phyloP scores from a whole-genome alignment of 2,113 vertebrate genomes.

The Trinectes maculatus region DNA sequence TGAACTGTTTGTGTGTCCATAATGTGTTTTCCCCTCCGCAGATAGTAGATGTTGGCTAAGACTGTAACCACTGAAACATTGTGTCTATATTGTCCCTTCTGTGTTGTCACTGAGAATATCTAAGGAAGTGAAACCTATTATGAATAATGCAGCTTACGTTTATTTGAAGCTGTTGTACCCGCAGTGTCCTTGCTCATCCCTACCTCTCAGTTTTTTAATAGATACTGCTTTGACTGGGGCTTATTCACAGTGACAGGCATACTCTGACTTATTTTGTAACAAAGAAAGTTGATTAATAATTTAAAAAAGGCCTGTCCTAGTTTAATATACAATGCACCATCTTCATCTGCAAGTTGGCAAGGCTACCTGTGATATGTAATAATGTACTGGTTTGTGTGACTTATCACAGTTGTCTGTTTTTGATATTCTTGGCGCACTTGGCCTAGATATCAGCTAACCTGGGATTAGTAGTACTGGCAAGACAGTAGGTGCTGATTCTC shows the following conservation, averaged over 20 bases:
- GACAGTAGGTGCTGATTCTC: constrained; percentile 1
- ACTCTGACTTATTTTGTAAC: too few relatives aligned
- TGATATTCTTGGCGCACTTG: constrained; percentile 27
- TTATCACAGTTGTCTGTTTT: constrained; percentile 33
- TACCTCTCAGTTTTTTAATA: too few relatives aligned
- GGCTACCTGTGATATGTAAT: background rate
- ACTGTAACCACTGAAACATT: background rate
- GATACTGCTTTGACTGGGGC: too few relatives aligned
- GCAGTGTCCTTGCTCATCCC: too few relatives aligned
- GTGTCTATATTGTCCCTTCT: background rate
- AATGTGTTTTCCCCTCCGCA: background rate
- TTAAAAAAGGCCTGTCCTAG: too few relatives aligned
- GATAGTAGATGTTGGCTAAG: background rate
- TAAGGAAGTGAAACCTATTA: too few relatives aligned
- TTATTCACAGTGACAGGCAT: too few relatives aligned
- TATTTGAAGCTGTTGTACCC: too few relatives aligned
- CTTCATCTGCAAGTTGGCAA: too few relatives aligned
- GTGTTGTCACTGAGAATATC: background rate
- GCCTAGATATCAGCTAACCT: constrained; percentile 40
- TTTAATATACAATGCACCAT: too few relatives aligned
- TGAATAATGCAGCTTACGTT: too few relatives aligned
- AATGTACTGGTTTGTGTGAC: background rate
- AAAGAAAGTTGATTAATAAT: too few relatives aligned
- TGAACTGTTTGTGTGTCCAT: background rate
- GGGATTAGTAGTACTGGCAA: constrained; percentile 22